These are phyloP conservation scores for Noctua fimbriata DNA, from an alignment of 2,888 invertebrate species.

Conservation along the genomic window DNA sequence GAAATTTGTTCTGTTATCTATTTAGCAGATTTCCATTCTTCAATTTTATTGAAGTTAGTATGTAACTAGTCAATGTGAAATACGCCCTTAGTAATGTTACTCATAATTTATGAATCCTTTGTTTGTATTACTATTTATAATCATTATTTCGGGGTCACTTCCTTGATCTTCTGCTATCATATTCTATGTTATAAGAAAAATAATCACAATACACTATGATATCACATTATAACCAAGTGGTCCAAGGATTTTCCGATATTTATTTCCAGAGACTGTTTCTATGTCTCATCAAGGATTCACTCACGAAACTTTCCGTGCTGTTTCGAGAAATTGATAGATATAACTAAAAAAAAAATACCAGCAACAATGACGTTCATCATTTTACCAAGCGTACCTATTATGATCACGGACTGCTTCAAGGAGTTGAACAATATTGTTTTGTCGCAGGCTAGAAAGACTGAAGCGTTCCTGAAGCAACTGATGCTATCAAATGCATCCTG, in stretches of 20 bases:
- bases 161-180: slow-evolving; percentile 44
- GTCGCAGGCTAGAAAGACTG: not conserved
- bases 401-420: not conserved
- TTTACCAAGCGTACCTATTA: not conserved
- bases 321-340: slow-evolving; percentile 23
- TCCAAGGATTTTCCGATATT: not conserved
- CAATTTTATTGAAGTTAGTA: not conserved
- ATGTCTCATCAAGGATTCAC: not conserved
- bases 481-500: not conserved
- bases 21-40: not conserved
- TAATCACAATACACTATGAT: slow-evolving; percentile 31
- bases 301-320: not conserved
- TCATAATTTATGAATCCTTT: slow-evolving; percentile 11
- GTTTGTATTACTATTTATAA: slow-evolving; percentile 17
- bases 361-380: not conserved
- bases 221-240: slow-evolving; percentile 13
- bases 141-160: slow-evolving; percentile 30
- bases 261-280: not conserved
- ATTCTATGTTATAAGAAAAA: slow-evolving; percentile 9
- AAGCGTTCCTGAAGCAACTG: not conserved
- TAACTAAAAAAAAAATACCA: not conserved
- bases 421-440: not conserved
- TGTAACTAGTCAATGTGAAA: not conserved
- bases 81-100: not conserved
- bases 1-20: not conserved